Percentiles rank a stretch among this genome's conserved stretches.
These are phyloP conservation scores for Shargacucullia verbasci DNA, from an alignment of 2,888 invertebrate species.

Conservation along the genomic window DNA sequence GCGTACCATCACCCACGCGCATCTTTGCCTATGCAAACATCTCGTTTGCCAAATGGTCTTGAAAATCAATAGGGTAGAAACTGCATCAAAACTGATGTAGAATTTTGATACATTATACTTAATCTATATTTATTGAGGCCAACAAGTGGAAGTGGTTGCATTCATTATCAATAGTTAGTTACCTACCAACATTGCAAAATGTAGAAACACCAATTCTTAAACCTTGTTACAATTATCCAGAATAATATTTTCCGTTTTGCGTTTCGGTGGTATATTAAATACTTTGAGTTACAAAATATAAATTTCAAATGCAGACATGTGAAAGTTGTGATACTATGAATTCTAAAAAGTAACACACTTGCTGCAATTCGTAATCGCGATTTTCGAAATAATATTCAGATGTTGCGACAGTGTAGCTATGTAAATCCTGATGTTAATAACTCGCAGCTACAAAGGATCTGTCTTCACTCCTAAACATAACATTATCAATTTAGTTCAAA, in stretches of 20 bases:
- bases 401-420: constrained; percentile 40
- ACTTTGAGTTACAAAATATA: constrained; percentile 33
- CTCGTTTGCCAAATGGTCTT: constrained; percentile 16
- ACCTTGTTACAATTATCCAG: constrained; percentile 57
- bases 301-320: constrained; percentile 47
- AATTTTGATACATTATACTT: constrained; percentile 71
- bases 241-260: constrained; percentile 51
- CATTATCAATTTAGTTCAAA: constrained; percentile 18
- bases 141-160: constrained; percentile 76
- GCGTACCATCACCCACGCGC: constrained; percentile 21
- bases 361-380: constrained; percentile 36
- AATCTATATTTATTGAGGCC: constrained; percentile 83
- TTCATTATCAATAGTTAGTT: constrained; percentile 72
- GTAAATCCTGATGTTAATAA: constrained; percentile 39
- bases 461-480: constrained; percentile 10
- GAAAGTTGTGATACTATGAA: constrained; percentile 52
- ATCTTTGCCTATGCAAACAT: constrained; percentile 23
- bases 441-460: constrained; percentile 22
- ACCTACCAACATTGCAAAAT: constrained; percentile 69
- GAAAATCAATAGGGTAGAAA: constrained; percentile 44
- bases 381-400: constrained; percentile 52
- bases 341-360: constrained; percentile 50
- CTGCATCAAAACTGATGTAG: constrained; percentile 51
- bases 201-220: constrained; percentile 63
- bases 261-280: constrained; percentile 39